Percentiles rank a stretch among this genome's conserved stretches.
These are phyloP conservation scores for Megastigmus dorsalis DNA, from an alignment of 2,888 invertebrate genomes.

Conservation along the genomic window DNA sequence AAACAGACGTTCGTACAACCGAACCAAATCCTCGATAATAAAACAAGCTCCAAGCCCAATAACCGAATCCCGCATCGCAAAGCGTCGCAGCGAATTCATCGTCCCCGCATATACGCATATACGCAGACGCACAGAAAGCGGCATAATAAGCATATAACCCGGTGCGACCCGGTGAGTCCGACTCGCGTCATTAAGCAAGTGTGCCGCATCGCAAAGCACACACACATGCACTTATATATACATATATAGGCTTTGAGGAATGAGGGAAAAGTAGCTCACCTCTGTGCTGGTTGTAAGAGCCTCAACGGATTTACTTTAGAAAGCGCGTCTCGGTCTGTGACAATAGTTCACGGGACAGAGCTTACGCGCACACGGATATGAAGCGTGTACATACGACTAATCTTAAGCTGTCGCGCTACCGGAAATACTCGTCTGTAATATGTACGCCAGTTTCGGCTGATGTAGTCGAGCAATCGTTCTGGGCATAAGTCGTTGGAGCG, in stretches of 20 bases:
- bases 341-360: constrained; percentile 5
- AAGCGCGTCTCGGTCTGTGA: neutral
- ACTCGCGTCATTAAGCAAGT: neutral
- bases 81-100: neutral
- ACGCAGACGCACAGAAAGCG: neutral
- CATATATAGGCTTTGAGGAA: neutral
- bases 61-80: neutral
- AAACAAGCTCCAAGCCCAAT: neutral
- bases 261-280: neutral
- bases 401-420: too few relatives aligned
- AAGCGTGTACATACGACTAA: too few relatives aligned
- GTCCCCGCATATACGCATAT: neutral
- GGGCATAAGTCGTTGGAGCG: neutral
- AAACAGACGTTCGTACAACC: too few relatives aligned
- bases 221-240: neutral
- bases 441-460: too few relatives aligned
- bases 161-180: neutral
- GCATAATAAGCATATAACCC: neutral
- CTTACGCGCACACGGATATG: neutral
- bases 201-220: neutral
- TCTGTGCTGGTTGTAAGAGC: neutral
- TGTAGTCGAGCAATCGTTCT: neutral
- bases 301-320: neutral
- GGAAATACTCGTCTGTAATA: too few relatives aligned
- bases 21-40: neutral